These are phyloP conservation scores for Sprattus sprattus DNA, from an alignment of 2,113 vertebrate genomes.

Conservation along the genomic window DNA sequence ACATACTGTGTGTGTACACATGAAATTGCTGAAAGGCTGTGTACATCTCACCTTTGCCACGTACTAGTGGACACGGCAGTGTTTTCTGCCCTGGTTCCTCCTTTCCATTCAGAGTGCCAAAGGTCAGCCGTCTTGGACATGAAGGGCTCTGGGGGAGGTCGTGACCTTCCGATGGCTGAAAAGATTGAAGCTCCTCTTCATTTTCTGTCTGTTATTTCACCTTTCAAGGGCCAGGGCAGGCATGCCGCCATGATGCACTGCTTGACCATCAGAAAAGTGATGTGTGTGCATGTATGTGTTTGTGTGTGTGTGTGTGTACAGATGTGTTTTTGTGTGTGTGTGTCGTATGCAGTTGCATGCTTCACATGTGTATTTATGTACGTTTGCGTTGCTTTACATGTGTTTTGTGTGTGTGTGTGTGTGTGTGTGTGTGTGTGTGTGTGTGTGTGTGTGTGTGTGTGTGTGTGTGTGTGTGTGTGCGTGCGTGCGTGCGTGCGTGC, in stretches of 20 bases:
- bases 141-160: not conserved
- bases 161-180: not conserved
- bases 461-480: not conserved
- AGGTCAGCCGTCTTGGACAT: not conserved
- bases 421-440: not conserved
- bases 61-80: not conserved
- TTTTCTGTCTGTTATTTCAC: slow-evolving; percentile 19
- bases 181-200: not conserved
- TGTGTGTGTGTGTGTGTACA: not conserved
- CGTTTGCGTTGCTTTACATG: not conserved
- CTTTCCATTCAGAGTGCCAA: not conserved
- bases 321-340: not conserved
- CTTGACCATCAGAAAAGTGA: not conserved
- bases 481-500: not conserved
- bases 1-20: not conserved
- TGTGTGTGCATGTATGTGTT: not conserved
- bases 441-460: not conserved
- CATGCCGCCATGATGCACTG: not conserved
- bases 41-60: not conserved
- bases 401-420: not conserved
- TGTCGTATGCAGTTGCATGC: not conserved
- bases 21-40: not conserved
- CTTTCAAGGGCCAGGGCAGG: not conserved
- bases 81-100: not conserved
- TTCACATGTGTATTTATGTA: not conserved